Evolutionary conservation across 64 coral and sea anemone species (phyloP).

Genomic region (Exaiptasia diaphana): DNA sequence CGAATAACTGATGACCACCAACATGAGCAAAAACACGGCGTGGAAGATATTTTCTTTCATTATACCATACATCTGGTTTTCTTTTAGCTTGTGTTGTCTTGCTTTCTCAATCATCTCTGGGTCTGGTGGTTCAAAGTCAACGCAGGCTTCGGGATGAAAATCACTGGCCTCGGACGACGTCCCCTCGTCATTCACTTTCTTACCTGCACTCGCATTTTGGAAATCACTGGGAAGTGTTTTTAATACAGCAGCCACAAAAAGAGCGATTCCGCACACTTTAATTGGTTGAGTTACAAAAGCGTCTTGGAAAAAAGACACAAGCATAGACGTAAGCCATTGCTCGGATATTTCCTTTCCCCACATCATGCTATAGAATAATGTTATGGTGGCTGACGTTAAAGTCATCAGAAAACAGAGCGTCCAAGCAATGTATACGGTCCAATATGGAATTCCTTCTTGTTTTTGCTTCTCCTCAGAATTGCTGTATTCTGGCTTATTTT

Average conservation of each 20-base stretch:
- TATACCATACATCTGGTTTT: slow-evolving; percentile 43
- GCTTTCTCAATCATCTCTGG: not conserved
- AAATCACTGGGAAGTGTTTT: not conserved
- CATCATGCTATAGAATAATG: slow-evolving; percentile 60
- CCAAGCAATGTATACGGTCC: slow-evolving; percentile 43
- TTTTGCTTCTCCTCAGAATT: not conserved
- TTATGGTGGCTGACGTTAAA: slow-evolving; percentile 13
- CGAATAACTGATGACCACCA: slow-evolving; percentile 30
- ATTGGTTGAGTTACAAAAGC: slow-evolving; percentile 57
- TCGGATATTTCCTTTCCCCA: slow-evolving; percentile 68
- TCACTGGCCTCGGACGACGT: not conserved
- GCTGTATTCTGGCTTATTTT: not conserved
- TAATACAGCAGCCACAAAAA: slow-evolving; percentile 33
- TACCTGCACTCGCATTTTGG: not conserved
- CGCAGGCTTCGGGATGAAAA: not conserved
- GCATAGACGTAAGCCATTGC: slow-evolving; percentile 56
- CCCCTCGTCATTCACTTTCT: not conserved
- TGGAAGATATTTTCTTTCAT: not conserved
- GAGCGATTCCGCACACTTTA: slow-evolving; percentile 26
- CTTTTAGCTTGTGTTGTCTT: slow-evolving; percentile 49
- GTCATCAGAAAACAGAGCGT: slow-evolving; percentile 10
- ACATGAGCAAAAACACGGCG: slow-evolving; percentile 19
- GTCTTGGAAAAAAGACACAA: slow-evolving; percentile 62
- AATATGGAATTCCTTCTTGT: slow-evolving; percentile 35
- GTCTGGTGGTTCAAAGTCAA: not conserved